These are phyloP conservation scores for Struthio camelus DNA, from an alignment of 2,113 vertebrate genomes.

Conservation along the genomic window DNA sequence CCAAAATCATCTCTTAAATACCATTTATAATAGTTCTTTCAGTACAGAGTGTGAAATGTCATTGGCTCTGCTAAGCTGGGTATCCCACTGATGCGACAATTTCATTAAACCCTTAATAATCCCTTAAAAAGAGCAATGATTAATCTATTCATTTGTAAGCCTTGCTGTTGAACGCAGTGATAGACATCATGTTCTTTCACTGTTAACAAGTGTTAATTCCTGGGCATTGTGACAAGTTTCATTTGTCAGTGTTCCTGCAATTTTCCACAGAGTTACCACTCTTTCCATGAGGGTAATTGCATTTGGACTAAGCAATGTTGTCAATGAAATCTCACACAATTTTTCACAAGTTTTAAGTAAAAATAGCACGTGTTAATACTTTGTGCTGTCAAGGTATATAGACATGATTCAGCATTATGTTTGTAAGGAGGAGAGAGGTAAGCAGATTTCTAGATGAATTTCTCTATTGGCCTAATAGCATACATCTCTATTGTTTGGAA, in stretches of 20 bases:
- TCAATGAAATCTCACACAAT: conserved; percentile 26
- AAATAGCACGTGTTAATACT: neutral
- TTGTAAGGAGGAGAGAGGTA: conserved; percentile 22
- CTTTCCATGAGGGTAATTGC: neutral
- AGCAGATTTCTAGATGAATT: neutral
- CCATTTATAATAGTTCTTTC: neutral
- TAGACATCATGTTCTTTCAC: conserved; percentile 23
- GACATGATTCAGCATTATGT: neutral
- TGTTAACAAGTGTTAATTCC: conserved; percentile 46
- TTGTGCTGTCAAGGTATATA: neutral
- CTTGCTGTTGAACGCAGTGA: conserved; percentile 15
- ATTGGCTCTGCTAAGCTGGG: neutral
- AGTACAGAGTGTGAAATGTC: neutral
- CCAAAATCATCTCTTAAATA: neutral
- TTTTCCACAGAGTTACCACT: conserved; percentile 27
- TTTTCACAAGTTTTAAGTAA: conserved; percentile 10
- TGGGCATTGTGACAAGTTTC: conserved; percentile 51
- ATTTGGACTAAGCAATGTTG: neutral
- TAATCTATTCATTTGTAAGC: conserved; percentile 50
- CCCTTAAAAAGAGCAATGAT: conserved; percentile 33
- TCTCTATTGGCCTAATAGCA: neutral
- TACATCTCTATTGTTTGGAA: conserved; percentile 21
- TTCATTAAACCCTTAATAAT: conserved; percentile 37
- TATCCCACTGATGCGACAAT: conserved; percentile 12
- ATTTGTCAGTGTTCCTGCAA: conserved; percentile 51